Conservation (phyloP, 2,113 vertebrate genomes). For the Cottus gobio region DNA sequence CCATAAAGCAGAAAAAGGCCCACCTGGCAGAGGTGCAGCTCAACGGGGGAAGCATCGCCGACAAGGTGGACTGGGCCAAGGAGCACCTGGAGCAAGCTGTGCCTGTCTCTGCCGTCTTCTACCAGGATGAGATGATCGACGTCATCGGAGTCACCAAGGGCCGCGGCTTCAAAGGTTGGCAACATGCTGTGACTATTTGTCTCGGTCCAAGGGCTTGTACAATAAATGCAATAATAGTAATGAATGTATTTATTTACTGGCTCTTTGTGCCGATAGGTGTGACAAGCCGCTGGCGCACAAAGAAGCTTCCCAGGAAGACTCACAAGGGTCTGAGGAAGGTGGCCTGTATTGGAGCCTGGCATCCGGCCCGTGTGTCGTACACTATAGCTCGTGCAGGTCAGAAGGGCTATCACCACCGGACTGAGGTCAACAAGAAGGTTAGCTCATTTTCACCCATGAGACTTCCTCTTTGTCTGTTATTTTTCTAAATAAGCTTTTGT, state of each 20-base stretch:
- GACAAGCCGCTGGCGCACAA: slow-evolving; percentile 95
- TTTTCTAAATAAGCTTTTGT: not conserved
- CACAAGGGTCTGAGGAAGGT: slow-evolving; percentile 96
- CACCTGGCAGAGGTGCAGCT: slow-evolving; percentile 97
- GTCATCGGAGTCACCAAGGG: slow-evolving; percentile 96
- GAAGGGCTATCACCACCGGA: slow-evolving; percentile 97
- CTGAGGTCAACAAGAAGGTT: slow-evolving; percentile 98
- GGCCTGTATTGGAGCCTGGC: slow-evolving; percentile 97
- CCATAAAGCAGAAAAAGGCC: slow-evolving; percentile 93
- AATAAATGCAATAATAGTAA: not conserved
- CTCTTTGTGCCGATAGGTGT: slow-evolving; percentile 83
- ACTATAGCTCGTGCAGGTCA: slow-evolving; percentile 94
- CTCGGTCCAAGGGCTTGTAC: not conserved
- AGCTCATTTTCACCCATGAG: not conserved
- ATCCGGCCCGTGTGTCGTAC: slow-evolving; percentile 93
- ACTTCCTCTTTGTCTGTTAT: not conserved
- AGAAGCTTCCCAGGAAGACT: slow-evolving; percentile 97
- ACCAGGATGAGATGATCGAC: slow-evolving; percentile 96
- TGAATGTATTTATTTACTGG: not conserved
- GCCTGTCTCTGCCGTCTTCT: slow-evolving; percentile 87
- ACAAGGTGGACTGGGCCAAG: slow-evolving; percentile 96
- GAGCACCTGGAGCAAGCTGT: slow-evolving; percentile 93
- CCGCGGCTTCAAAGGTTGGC: slow-evolving; percentile 94
- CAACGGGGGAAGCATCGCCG: slow-evolving; percentile 91
- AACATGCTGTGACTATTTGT: slow-evolving; percentile 1